phyloP scores from a whole-genome alignment of 2,113 vertebrate species.

The Toxostoma redivivum region DNA sequence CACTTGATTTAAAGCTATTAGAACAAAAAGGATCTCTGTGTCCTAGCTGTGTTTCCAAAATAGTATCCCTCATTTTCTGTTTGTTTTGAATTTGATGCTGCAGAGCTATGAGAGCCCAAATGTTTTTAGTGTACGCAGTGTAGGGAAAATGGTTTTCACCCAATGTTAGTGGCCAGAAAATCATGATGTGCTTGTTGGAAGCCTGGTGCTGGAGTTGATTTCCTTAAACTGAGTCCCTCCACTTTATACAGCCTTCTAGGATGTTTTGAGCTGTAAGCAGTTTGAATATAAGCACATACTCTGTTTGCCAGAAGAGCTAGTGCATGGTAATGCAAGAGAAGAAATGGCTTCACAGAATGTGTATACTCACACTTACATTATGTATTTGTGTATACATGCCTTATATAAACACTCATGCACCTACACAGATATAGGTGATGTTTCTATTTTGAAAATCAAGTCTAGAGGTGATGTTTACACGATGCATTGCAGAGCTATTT shows the following conservation, averaged over 20 bases:
- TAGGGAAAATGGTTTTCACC: background rate
- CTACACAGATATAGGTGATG: background rate
- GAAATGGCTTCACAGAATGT: background rate
- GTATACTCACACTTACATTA: background rate
- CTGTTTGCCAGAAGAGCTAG: background rate
- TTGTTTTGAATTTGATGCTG: slow-evolving; percentile 50
- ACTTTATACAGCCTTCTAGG: background rate
- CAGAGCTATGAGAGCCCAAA: background rate
- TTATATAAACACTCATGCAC: background rate
- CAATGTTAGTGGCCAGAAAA: background rate
- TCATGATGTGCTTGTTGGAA: background rate
- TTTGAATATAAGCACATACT: background rate
- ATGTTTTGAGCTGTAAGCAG: background rate
- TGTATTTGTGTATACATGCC: background rate
- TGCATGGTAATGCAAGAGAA: accelerated
- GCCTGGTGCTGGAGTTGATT: background rate
- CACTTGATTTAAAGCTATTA: background rate
- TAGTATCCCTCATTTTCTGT: slow-evolving; percentile 25
- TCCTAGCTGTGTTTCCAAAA: slow-evolving; percentile 66
- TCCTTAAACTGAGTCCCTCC: background rate
- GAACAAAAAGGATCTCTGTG: slow-evolving; percentile 1
- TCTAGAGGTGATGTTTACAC: background rate
- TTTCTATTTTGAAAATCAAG: background rate
- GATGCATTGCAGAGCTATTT: background rate
- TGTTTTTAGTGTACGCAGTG: slow-evolving; percentile 19